Evolutionary conservation across 1,140 invertebrate genomes (phyloP), one percentile per base, ranked within the genome.

Genomic region (Cyclina sinensis): DNA sequence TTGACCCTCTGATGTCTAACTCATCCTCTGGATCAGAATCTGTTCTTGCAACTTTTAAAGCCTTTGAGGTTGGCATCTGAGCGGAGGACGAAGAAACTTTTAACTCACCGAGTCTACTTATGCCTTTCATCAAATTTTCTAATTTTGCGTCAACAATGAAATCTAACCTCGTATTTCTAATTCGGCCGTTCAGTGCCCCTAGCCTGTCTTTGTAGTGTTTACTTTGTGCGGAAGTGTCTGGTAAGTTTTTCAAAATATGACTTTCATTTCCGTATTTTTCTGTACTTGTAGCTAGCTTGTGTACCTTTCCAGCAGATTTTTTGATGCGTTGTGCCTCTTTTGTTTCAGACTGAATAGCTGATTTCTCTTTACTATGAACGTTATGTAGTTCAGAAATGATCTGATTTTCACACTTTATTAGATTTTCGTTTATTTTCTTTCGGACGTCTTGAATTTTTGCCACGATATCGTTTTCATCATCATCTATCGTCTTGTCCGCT

Each of bases 301-400:
- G 79, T 21, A 88, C 14, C n/a, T 82, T 88, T 43, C 78, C 86
- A 3, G 68, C 54, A 11, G 86, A 73, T 62, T 82, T 88, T 62
- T 51, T 59, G 27, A 83, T 82, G 7, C 86, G 39, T 30, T 88
- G 86, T n/a, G 86, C 86, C 54, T 88, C 86, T 83, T 88, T 88
- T 24, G 62, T 82, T 62, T 88, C 86, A 3, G 46, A 1, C 16
- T 54, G 68, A 43, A 88, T 74, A 0, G 35, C 57, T 12, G 62
- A 37, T 46, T 83, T 88, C 35, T 82, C 79, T 76, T 83, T 88
- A 0, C 46, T 43, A 46, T 82, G 79, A 4, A 82, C 37, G 24
- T 76, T 76, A 21, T 46, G 35, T 18, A 88, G 37, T 43, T 88
- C 68, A 0, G 24, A 32, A 7, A 88, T 88, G 14, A 82, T 82